phyloP scores from a whole-genome alignment of 2,113 vertebrate genomes.

The Myxocyprinus asiaticus region DNA sequence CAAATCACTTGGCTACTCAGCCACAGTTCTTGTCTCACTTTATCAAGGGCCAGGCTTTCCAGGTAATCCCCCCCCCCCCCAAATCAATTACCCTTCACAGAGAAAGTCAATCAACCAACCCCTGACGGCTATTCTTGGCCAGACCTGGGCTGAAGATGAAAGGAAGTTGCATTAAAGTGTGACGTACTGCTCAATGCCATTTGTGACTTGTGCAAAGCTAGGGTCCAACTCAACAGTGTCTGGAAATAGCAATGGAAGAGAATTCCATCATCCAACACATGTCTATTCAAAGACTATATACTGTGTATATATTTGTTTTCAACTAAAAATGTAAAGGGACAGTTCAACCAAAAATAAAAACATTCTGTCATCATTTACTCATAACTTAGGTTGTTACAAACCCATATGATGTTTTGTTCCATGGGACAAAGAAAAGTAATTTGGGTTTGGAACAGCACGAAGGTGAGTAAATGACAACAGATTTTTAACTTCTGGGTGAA shows the following conservation, averaged over 20 bases:
- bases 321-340: too few species aligned
- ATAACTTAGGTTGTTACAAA: too few species aligned
- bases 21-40: conserved; percentile 51
- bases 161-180: conserved; percentile 58
- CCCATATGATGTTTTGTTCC: too few species aligned
- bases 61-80: conserved; percentile 70
- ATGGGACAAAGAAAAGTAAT: too few species aligned
- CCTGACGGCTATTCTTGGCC: conserved; percentile 57
- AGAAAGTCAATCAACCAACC: conserved; percentile 65
- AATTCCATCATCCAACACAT: neutral
- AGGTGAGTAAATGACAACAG: too few species aligned
- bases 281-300: too few species aligned
- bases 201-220: conserved; percentile 39
- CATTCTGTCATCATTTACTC: too few species aligned
- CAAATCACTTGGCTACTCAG: conserved; percentile 48
- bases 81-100: conserved; percentile 73
- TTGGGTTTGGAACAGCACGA: too few species aligned
- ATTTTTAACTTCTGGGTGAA: too few species aligned
- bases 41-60: conserved; percentile 61
- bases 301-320: too few species aligned
- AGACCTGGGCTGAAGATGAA: conserved; percentile 50
- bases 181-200: conserved; percentile 40
- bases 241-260: neutral
- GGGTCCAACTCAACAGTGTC: neutral
- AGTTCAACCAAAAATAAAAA: too few species aligned